A percentile compares a stretch with the other conserved stretches of the same genome.
Evolutionary conservation across 1,140 invertebrate genomes (phyloP).

Genomic region (Eumaeus atala): DNA sequence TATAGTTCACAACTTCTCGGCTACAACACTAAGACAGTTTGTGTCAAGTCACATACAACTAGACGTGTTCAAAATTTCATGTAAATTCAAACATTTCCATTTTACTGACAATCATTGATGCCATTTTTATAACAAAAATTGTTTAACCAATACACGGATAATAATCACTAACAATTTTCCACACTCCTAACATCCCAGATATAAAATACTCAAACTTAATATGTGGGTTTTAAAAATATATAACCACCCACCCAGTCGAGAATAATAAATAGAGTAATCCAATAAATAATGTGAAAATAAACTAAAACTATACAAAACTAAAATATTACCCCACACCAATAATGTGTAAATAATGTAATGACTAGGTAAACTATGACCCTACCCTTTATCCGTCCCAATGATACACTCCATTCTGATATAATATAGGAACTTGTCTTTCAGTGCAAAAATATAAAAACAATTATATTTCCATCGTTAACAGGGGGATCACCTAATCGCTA

Average conservation of each 20-base stretch:
- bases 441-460: slow-evolving; percentile 57
- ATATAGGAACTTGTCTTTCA: slow-evolving; percentile 67
- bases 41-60: no score
- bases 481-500: slow-evolving; percentile 28
- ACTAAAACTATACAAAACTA: slow-evolving; percentile 13
- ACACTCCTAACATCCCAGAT: background rate
- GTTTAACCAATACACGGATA: background rate
- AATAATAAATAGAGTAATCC: slow-evolving; percentile 2
- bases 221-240: slow-evolving; percentile 8
- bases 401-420: slow-evolving; percentile 37
- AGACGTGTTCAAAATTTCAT: no score
- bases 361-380: slow-evolving; percentile 66
- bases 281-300: slow-evolving; percentile 14
- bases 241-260: slow-evolving; percentile 9
- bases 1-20: background rate
- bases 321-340: slow-evolving; percentile 17
- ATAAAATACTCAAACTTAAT: background rate
- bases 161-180: slow-evolving; percentile 4
- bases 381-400: slow-evolving; percentile 35
- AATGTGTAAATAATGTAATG: slow-evolving; percentile 59
- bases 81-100: no score
- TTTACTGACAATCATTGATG: no score
- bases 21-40: background rate
- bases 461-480: slow-evolving; percentile 21
- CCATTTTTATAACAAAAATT: background rate